These are phyloP conservation scores for Luidia sarsii DNA, from an alignment of 53 echinoderm and acorn worm species.

Conservation along the genomic window DNA sequence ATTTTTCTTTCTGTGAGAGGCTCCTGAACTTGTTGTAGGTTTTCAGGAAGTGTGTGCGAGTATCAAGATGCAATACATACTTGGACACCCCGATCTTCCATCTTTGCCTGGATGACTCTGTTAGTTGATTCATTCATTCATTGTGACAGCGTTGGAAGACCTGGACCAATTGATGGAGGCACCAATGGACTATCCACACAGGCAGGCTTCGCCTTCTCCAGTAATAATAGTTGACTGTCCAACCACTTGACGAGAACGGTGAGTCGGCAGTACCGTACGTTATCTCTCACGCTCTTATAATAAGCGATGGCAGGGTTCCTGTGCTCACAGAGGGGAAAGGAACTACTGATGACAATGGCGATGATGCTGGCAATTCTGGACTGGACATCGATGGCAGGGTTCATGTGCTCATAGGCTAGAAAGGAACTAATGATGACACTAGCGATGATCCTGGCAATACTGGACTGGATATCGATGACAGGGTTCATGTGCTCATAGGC, in stretches of 20 bases:
- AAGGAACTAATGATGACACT: no score
- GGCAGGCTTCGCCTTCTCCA: slow-evolving; percentile 29
- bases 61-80: slow-evolving; percentile 33
- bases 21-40: slow-evolving; percentile 62
- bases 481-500: no score
- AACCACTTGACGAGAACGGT: slow-evolving; percentile 77
- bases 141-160: slow-evolving; percentile 67
- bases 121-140: neutral
- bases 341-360: no score
- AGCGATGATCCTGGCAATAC: no score
- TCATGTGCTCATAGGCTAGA: no score
- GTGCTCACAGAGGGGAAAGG: no score
- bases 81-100: neutral
- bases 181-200: slow-evolving; percentile 2
- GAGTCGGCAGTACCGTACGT: slow-evolving; percentile 56
- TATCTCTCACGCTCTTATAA: slow-evolving; percentile 74
- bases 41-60: slow-evolving; percentile 69
- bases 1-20: slow-evolving; percentile 39
- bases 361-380: no score
- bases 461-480: no score
- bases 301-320: no score
- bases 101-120: slow-evolving; percentile 7
- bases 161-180: neutral
- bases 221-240: slow-evolving; percentile 65
- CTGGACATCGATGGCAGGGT: no score